These are phyloP conservation scores for Catagonus wagneri DNA, from an alignment of 2,113 vertebrate species.

Conservation along the genomic window DNA sequence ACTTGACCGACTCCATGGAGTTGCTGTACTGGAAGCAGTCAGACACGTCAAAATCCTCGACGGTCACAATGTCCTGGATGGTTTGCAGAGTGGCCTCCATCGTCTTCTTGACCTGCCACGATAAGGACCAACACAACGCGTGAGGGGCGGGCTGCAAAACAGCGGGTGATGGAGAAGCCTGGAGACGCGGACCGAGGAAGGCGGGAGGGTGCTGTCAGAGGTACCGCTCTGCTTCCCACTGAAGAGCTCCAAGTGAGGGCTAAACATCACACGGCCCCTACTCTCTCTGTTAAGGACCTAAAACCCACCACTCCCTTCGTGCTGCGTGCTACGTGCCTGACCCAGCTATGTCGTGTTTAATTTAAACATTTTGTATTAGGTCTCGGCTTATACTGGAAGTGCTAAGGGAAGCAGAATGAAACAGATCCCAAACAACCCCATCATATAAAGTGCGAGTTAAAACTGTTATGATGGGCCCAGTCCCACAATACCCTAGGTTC, in stretches of 20 bases:
- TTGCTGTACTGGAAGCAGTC: constrained; percentile 99
- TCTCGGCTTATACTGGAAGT: constrained; percentile 3
- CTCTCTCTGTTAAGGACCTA: neutral
- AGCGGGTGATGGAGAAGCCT: neutral
- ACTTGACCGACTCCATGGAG: constrained; percentile 99
- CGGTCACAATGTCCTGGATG: constrained; percentile 98
- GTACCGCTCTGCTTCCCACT: neutral
- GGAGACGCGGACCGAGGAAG: neutral
- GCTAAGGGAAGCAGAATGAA: constrained; percentile 35
- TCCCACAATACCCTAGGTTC: neutral
- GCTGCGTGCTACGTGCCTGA: neutral
- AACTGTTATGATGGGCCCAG: neutral
- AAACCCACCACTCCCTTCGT: neutral
- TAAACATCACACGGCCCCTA: neutral
- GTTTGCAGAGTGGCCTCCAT: constrained; percentile 99
- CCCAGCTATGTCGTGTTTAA: neutral
- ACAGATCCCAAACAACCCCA: neutral
- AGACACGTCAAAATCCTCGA: constrained; percentile 98
- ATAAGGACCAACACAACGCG: neutral
- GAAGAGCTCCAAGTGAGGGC: neutral
- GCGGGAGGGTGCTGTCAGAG: neutral
- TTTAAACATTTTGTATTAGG: constrained; percentile 21
- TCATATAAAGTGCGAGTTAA: neutral
- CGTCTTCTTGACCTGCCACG: constrained; percentile 96
- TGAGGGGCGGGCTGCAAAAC: accelerated